Evolutionary conservation across 2,888 invertebrate genomes (phyloP).

Genomic region (Leptothorax acervorum): DNA sequence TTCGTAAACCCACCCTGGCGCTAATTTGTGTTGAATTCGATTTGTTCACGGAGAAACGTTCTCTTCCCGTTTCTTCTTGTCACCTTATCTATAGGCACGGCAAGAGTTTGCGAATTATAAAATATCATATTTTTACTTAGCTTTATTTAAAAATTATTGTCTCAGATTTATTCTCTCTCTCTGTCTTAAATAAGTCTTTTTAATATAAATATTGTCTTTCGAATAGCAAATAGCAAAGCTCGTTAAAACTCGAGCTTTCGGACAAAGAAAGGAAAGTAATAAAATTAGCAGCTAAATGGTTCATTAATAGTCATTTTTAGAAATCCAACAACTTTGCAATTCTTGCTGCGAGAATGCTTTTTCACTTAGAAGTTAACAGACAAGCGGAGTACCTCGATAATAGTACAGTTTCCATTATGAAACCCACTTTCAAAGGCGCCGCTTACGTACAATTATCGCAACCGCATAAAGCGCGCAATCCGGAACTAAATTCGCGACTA

Average conservation of each 20-base stretch:
- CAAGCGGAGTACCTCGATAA: background rate
- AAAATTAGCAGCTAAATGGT: background rate
- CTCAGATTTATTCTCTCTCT: conserved; percentile 22
- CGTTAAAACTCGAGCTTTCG: background rate
- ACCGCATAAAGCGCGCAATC: conserved; percentile 10
- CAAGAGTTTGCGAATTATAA: conserved; percentile 57
- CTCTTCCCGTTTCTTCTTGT: background rate
- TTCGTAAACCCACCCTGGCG: conserved; percentile 63
- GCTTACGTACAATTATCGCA: background rate
- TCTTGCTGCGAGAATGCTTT: background rate
- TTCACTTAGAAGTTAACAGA: background rate
- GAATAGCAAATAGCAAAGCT: background rate
- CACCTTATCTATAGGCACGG: background rate
- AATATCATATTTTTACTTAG: conserved; percentile 58
- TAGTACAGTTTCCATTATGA: background rate
- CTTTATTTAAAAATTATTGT: background rate
- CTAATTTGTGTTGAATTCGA: conserved; percentile 74
- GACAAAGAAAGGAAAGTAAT: background rate
- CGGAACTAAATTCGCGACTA: conserved; percentile 17
- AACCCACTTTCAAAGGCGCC: conserved; percentile 12
- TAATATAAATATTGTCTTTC: background rate
- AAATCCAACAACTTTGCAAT: background rate
- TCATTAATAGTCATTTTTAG: background rate
- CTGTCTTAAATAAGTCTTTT: background rate
- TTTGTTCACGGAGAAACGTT: conserved; percentile 61